Conservation (phyloP, 2,888 invertebrate species). For the Chironomus tentans region DNA sequence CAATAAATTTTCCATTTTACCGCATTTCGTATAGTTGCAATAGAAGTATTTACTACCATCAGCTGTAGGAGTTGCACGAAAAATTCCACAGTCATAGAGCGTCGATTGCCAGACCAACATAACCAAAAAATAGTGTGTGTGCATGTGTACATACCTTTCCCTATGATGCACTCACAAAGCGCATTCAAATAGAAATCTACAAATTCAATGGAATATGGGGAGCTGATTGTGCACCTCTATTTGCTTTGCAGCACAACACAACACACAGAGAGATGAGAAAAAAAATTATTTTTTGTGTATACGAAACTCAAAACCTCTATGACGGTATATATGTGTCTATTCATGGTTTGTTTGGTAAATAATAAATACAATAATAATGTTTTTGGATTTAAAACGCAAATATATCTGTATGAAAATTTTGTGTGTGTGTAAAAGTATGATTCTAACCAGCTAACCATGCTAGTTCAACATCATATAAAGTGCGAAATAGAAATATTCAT, state of each 20-base stretch:
- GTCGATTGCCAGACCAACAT: slow-evolving; percentile 8
- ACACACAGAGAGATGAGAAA: no score
- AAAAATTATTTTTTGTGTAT: background rate
- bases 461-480: background rate
- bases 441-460: background rate
- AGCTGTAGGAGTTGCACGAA: background rate
- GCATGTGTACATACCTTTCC: background rate
- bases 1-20: slow-evolving; percentile 22
- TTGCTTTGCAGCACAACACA: background rate
- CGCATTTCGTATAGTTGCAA: background rate
- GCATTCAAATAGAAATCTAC: slow-evolving; percentile 10
- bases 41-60: background rate
- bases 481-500: background rate
- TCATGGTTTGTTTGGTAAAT: slow-evolving; percentile 17
- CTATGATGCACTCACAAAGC: slow-evolving; percentile 9
- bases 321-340: slow-evolving; percentile 7
- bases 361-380: slow-evolving; percentile 27
- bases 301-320: background rate
- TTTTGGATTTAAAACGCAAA: slow-evolving; percentile 3
- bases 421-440: background rate
- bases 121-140: slow-evolving; percentile 21
- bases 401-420: background rate
- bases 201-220: background rate
- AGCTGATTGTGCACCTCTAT: background rate
- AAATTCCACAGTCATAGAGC: background rate